phyloP scores from a whole-genome alignment of 2,113 vertebrate genomes.

The Coregonus clupeaformis region DNA sequence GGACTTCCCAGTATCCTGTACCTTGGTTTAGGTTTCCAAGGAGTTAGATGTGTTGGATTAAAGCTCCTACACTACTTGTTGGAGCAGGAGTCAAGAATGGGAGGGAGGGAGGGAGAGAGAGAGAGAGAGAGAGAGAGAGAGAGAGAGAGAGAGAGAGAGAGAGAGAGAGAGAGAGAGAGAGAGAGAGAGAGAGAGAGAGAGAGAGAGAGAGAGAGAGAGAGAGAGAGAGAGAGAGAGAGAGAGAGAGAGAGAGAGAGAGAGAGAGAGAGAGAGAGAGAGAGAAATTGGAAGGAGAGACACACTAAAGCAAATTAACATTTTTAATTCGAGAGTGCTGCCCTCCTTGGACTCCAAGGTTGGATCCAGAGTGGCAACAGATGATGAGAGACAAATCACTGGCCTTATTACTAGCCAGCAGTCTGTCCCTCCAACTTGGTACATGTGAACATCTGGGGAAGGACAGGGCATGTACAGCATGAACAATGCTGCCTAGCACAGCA shows the following conservation, averaged over 20 bases:
- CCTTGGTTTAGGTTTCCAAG: background rate
- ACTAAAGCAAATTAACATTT: constrained; percentile 69
- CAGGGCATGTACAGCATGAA: constrained; percentile 57
- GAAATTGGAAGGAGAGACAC: constrained; percentile 28
- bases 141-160: background rate
- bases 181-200: constrained; percentile 20
- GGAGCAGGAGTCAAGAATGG: background rate
- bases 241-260: constrained; percentile 11
- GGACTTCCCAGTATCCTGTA: background rate
- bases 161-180: constrained; percentile 17
- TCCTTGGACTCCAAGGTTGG: constrained; percentile 68
- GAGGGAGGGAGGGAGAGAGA: background rate
- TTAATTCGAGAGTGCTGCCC: constrained; percentile 67
- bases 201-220: background rate
- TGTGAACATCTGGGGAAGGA: constrained; percentile 64
- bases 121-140: background rate
- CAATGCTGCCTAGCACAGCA: constrained; percentile 34
- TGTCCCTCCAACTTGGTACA: constrained; percentile 68
- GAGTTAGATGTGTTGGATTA: background rate
- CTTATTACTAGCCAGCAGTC: constrained; percentile 71
- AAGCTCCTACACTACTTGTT: constrained; percentile 2
- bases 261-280: constrained; percentile 27
- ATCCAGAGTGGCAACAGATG: constrained; percentile 72
- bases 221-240: background rate
- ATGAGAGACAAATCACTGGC: constrained; percentile 69